These are phyloP conservation scores for Nudaria mundana DNA, from an alignment of 2,888 invertebrate species.

Conservation along the genomic window DNA sequence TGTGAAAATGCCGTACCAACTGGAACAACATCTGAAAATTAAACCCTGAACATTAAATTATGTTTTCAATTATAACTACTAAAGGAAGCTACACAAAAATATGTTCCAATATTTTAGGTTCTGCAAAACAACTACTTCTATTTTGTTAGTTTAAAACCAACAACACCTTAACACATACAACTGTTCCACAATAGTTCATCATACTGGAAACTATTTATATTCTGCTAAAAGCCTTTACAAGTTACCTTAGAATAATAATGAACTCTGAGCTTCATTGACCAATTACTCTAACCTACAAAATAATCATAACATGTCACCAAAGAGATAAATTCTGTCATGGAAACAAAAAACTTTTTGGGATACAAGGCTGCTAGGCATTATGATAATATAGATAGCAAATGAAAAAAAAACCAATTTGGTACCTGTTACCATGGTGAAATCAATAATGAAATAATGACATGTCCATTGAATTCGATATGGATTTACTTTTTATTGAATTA, in stretches of 20 bases:
- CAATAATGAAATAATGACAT: constrained; percentile 36
- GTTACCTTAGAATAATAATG: constrained; percentile 63
- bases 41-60: not conserved
- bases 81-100: too few relatives aligned
- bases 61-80: not conserved
- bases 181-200: not conserved
- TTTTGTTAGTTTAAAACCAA: too few relatives aligned
- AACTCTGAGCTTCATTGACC: constrained; percentile 60
- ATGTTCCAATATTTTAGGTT: too few relatives aligned
- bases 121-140: too few relatives aligned
- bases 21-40: constrained; percentile 82
- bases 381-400: not conserved
- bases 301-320: too few relatives aligned
- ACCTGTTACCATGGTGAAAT: constrained; percentile 57
- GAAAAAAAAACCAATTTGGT: not conserved
- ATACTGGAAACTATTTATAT: not conserved
- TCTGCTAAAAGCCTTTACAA: not conserved
- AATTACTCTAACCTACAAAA: constrained; percentile 49
- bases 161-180: not conserved
- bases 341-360: too few relatives aligned
- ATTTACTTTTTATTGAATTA: constrained; percentile 24
- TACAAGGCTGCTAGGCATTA: too few relatives aligned
- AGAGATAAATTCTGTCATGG: too few relatives aligned
- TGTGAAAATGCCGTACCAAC: constrained; percentile 81
- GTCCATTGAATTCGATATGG: constrained; percentile 18